These are phyloP conservation scores for Heterotilapia buettikoferi DNA, from an alignment of 2,113 vertebrate genomes.

Conservation along the genomic window DNA sequence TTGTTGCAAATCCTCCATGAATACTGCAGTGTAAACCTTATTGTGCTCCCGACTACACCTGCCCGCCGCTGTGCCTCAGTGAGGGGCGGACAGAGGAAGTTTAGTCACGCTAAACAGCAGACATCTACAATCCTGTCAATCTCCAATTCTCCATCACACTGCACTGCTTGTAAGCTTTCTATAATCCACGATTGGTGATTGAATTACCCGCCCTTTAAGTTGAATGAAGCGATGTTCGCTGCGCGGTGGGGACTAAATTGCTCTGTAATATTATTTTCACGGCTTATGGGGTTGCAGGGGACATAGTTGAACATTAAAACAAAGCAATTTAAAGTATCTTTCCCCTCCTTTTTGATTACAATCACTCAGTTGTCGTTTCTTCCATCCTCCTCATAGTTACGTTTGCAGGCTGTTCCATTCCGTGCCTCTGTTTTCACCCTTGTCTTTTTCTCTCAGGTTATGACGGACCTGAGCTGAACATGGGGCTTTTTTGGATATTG, in stretches of 20 bases:
- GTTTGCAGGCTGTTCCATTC: neutral
- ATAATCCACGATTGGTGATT: constrained; percentile 63
- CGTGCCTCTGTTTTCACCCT: neutral
- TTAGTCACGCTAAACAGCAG: constrained; percentile 11
- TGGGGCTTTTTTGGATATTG: constrained; percentile 79
- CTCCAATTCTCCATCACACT: constrained; percentile 4
- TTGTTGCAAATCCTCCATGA: constrained; percentile 8
- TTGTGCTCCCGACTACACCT: neutral
- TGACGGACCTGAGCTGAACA: constrained; percentile 75
- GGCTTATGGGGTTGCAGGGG: constrained; percentile 19
- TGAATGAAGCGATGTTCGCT: constrained; percentile 23
- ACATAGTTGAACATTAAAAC: neutral
- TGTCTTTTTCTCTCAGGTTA: constrained; percentile 59
- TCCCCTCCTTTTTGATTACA: neutral
- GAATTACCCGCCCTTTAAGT: constrained; percentile 51
- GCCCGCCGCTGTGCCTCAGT: neutral
- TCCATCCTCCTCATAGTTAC: neutral
- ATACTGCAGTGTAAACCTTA: neutral
- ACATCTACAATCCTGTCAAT: constrained; percentile 47
- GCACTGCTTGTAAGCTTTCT: constrained; percentile 35
- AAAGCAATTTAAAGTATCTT: neutral
- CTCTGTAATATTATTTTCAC: constrained; percentile 37
- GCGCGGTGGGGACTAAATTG: constrained; percentile 5
- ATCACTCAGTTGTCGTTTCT: neutral
- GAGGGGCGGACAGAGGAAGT: neutral